These are phyloP conservation scores for Nyctibius bracteatus DNA, from an alignment of 2,113 vertebrate genomes.

Conservation along the genomic window DNA sequence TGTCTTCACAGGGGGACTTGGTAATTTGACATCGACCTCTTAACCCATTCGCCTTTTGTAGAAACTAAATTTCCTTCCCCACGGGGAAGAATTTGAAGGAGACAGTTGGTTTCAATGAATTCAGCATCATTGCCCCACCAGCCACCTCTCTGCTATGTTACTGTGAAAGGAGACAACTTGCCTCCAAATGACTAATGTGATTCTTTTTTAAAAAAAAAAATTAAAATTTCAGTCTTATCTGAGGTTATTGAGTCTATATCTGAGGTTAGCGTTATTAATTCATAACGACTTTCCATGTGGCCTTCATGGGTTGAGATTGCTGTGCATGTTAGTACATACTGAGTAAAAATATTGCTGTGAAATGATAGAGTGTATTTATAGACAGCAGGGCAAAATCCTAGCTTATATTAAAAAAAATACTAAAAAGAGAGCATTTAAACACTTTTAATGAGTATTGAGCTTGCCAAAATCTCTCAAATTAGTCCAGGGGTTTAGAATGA, in stretches of 20 bases:
- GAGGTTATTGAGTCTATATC: not conserved
- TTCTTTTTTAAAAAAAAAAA: not conserved
- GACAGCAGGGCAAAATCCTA: not conserved
- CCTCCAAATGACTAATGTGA: not conserved
- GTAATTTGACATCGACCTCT: not conserved
- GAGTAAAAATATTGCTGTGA: not conserved
- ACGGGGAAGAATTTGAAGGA: not conserved
- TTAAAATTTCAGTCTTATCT: not conserved
- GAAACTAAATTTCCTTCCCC: not conserved
- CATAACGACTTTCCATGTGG: not conserved
- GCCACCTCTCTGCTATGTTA: not conserved
- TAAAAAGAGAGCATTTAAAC: not conserved
- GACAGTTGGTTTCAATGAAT: not conserved
- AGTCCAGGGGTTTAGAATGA: conserved; percentile 31
- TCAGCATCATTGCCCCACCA: not conserved
- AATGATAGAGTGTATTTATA: conserved; percentile 24
- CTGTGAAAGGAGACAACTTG: not conserved
- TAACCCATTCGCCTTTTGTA: not conserved
- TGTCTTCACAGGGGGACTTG: not conserved
- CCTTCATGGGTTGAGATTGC: conserved; percentile 11
- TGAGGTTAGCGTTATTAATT: conserved; percentile 21
- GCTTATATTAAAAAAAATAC: not conserved
- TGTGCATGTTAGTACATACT: not conserved
- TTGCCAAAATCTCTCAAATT: conserved; percentile 41
- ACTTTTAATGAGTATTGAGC: conserved; percentile 16